A percentile compares a stretch with the other conserved stretches of the same genome.
These are phyloP conservation scores for Ceramica pisi DNA, from an alignment of 2,888 invertebrate species.

Conservation along the genomic window DNA sequence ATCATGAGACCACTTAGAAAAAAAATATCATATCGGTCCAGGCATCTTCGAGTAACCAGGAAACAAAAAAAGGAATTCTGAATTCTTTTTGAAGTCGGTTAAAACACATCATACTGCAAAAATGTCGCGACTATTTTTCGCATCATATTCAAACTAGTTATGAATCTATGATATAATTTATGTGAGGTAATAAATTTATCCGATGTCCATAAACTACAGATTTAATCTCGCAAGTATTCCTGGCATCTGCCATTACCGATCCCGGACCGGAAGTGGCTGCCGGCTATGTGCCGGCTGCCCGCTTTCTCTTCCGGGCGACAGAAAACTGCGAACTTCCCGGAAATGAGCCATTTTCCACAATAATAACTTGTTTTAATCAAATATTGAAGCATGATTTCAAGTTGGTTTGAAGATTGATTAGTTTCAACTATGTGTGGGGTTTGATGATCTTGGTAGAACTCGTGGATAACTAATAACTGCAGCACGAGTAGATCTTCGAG, in stretches of 20 bases:
- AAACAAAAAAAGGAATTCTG: too few relatives aligned
- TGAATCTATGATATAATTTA: background rate
- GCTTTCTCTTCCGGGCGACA: constrained; percentile 56
- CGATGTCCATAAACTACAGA: constrained; percentile 42
- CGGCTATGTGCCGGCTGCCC: constrained; percentile 27
- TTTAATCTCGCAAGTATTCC: constrained; percentile 54
- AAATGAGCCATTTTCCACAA: constrained; percentile 50
- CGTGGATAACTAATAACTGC: too few relatives aligned
- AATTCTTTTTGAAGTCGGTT: too few relatives aligned
- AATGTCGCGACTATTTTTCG: constrained; percentile 2
- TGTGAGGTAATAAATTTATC: constrained; percentile 38
- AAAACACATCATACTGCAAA: background rate
- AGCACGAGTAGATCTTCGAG: too few relatives aligned
- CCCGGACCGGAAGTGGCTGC: constrained; percentile 46
- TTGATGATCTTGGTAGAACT: background rate
- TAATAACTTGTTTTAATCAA: constrained; percentile 50
- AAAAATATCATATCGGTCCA: too few relatives aligned
- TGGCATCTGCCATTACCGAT: constrained; percentile 53
- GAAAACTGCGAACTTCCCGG: constrained; percentile 57
- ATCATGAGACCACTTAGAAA: too few relatives aligned
- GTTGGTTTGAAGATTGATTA: constrained; percentile 25
- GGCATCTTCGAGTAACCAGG: too few relatives aligned
- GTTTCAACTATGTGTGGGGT: constrained; percentile 31
- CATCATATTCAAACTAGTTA: constrained; percentile 1
- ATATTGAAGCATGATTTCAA: constrained; percentile 35